Percentiles rank a stretch among this genome's conserved stretches.
Conservation (phyloP, 1,140 invertebrate genomes). For the Dryas iulia region DNA sequence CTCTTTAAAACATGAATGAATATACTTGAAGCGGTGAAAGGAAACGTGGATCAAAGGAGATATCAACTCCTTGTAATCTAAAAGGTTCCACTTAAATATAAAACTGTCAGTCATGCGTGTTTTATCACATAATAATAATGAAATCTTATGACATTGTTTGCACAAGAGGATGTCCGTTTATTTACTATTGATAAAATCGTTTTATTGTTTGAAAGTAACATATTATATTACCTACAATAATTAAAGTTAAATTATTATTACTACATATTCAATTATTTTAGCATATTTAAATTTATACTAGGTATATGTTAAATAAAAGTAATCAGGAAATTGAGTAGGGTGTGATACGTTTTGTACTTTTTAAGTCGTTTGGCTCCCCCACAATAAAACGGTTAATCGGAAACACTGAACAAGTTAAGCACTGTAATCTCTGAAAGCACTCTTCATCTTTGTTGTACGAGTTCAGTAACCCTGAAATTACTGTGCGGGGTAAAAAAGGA, state of each 20-base stretch:
- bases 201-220: no score
- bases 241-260: no score
- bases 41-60: slow-evolving; percentile 3
- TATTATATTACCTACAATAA: no score
- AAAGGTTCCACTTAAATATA: not conserved
- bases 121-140: not conserved
- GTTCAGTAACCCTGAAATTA: slow-evolving; percentile 34
- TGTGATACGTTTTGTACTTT: not conserved
- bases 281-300: no score
- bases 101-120: not conserved
- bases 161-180: not conserved
- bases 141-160: not conserved
- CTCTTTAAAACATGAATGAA: not conserved
- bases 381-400: slow-evolving; percentile 17
- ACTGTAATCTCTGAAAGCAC: slow-evolving; percentile 22
- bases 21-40: not conserved
- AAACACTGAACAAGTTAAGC: slow-evolving; percentile 21
- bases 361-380: not conserved
- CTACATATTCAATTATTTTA: no score
- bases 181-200: not conserved
- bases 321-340: not conserved
- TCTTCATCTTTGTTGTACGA: slow-evolving; percentile 22
- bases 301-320: not conserved
- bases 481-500: slow-evolving; percentile 27
- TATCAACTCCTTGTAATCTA: not conserved